Evolutionary conservation across 92 coral and sea anemone species (phyloP).

Genomic region (Diadumene lineata): DNA sequence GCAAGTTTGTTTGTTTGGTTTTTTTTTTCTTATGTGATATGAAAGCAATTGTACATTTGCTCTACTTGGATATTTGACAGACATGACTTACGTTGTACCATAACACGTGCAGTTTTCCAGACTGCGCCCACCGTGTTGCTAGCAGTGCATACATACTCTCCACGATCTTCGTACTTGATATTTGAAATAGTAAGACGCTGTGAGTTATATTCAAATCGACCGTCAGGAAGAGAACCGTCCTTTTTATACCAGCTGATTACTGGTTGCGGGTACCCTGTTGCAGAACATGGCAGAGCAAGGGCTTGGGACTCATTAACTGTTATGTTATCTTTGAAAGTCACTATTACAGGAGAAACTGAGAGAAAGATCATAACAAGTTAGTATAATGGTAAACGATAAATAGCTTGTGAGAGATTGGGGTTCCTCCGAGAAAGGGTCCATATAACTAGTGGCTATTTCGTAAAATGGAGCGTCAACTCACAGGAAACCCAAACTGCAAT

Average conservation of each 20-base stretch:
- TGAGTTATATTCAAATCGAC: not conserved
- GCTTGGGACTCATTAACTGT: slow-evolving; percentile 6
- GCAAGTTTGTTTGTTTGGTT: no score
- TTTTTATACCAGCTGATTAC: not conserved
- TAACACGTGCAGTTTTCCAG: not conserved
- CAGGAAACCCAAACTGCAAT: no score
- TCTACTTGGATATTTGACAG: no score
- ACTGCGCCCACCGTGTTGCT: slow-evolving; percentile 6
- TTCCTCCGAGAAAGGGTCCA: no score
- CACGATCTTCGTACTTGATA: slow-evolving; percentile 6
- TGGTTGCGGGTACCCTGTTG: slow-evolving; percentile 21
- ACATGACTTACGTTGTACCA: slow-evolving; percentile 23
- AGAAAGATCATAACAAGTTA: no score
- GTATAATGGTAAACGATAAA: no score
- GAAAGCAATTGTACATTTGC: no score
- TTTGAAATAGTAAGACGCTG: not conserved
- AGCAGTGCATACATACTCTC: slow-evolving; percentile 24
- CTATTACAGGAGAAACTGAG: slow-evolving; percentile 12
- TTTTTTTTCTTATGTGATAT: no score
- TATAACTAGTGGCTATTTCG: no score
- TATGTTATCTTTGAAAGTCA: not conserved
- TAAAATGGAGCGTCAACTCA: no score
- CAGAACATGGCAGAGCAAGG: slow-evolving; percentile 6
- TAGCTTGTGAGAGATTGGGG: no score
- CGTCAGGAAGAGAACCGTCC: not conserved